Evolutionary conservation across 1,140 invertebrate species (phyloP).

Genomic region (Papilio polyxenes): DNA sequence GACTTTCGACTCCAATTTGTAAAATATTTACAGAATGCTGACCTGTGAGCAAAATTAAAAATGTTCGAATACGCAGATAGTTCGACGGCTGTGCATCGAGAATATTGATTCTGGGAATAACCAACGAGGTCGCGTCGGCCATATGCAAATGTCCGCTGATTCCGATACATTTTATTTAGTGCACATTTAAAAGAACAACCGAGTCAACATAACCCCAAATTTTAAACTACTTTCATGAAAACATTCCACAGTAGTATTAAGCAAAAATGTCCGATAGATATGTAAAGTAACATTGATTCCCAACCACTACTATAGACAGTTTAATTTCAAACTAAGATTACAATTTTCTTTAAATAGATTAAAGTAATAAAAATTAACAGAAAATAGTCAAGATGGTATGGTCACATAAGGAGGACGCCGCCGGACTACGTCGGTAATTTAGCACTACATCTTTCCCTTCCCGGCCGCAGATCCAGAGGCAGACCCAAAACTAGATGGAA

Average conservation of each 20-base stretch:
- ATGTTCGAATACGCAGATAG: conserved; percentile 2
- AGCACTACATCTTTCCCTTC: no score
- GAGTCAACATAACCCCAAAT: not conserved
- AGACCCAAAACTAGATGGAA: no score
- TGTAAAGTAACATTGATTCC: not conserved
- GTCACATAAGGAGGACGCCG: no score
- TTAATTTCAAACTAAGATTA: no score
- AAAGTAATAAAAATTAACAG: no score
- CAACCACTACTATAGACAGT: not conserved
- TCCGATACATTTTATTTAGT: conserved; percentile 4
- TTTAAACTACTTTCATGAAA: not conserved
- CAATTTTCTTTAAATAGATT: no score
- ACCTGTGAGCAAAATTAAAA: conserved; percentile 11
- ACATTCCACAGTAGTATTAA: not conserved
- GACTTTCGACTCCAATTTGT: not conserved
- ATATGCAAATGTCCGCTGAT: conserved; percentile 10
- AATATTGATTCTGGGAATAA: conserved; percentile 27
- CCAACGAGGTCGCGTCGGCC: conserved; percentile 3
- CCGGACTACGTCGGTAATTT: no score
- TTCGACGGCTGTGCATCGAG: not conserved
- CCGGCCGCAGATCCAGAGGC: no score
- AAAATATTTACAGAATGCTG: not conserved
- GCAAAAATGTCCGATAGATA: not conserved
- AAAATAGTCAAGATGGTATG: no score
- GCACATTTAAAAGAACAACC: not conserved